These are phyloP conservation scores for Zophobas atratus DNA, from an alignment of 1,140 invertebrate genomes.

Conservation along the genomic window DNA sequence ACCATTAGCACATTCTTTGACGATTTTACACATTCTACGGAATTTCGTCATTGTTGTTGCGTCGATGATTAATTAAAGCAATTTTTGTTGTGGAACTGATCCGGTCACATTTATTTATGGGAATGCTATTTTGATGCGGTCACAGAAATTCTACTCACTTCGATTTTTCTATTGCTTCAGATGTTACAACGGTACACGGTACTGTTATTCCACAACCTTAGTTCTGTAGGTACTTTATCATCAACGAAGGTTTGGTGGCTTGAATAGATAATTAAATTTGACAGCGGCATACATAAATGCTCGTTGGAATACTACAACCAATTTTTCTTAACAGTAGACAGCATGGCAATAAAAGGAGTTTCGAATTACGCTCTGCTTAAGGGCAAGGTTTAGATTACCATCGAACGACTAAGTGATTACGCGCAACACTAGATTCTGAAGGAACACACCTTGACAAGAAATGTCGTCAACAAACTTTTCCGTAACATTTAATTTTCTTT, in stretches of 20 bases:
- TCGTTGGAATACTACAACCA: no score
- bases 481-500: no score
- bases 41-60: slow-evolving; percentile 17
- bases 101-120: slow-evolving; percentile 33
- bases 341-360: background rate
- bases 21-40: background rate
- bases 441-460: no score
- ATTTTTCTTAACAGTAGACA: background rate
- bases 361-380: background rate
- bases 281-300: background rate
- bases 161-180: slow-evolving; percentile 12
- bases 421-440: no score
- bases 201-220: background rate
- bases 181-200: background rate
- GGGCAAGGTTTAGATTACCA: no score
- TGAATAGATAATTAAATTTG: slow-evolving; percentile 11
- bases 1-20: background rate
- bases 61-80: slow-evolving; percentile 26
- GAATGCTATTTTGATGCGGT: slow-evolving; percentile 4
- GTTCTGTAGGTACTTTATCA: background rate
- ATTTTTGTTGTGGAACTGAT: slow-evolving; percentile 4
- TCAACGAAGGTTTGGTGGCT: background rate
- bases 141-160: slow-evolving; percentile 12
- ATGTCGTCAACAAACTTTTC: no score
- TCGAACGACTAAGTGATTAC: no score